Conservation (phyloP, 2,797 vertebrate species). For the Eulemur rubriventer region DNA sequence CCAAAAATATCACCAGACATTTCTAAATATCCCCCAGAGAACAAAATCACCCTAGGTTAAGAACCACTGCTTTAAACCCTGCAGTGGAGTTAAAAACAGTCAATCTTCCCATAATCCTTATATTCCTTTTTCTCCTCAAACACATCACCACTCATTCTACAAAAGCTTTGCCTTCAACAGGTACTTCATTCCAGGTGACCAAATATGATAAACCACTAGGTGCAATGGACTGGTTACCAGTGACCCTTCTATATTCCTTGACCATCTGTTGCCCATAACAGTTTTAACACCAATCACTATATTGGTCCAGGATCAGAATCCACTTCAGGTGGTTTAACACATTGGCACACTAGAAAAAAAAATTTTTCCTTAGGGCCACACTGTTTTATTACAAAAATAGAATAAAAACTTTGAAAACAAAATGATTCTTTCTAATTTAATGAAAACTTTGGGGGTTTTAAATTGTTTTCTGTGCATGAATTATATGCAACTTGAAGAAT, state of each 20-base stretch:
- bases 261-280: background rate
- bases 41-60: slow-evolving; percentile 5
- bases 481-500: too few species aligned
- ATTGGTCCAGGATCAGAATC: background rate
- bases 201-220: slow-evolving; percentile 16
- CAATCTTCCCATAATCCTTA: slow-evolving; percentile 17
- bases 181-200: slow-evolving; percentile 1
- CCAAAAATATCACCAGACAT: background rate
- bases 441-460: too few species aligned
- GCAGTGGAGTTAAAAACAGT: background rate
- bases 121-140: slow-evolving; percentile 27
- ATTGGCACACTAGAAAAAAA: too few species aligned
- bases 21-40: background rate
- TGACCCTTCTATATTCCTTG: background rate
- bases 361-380: too few species aligned
- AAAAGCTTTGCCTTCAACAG: slow-evolving; percentile 36
- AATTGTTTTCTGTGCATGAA: too few species aligned
- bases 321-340: slow-evolving; percentile 20
- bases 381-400: too few species aligned
- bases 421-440: too few species aligned
- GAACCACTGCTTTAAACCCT: slow-evolving; percentile 10
- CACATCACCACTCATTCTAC: background rate
- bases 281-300: slow-evolving; percentile 7
- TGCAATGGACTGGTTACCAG: slow-evolving; percentile 16
- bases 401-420: too few species aligned